Percentiles rank a stretch among this genome's conserved stretches.
These are phyloP conservation scores for Anser brachyrhynchus DNA, from an alignment of 2,113 vertebrate species.

Conservation along the genomic window DNA sequence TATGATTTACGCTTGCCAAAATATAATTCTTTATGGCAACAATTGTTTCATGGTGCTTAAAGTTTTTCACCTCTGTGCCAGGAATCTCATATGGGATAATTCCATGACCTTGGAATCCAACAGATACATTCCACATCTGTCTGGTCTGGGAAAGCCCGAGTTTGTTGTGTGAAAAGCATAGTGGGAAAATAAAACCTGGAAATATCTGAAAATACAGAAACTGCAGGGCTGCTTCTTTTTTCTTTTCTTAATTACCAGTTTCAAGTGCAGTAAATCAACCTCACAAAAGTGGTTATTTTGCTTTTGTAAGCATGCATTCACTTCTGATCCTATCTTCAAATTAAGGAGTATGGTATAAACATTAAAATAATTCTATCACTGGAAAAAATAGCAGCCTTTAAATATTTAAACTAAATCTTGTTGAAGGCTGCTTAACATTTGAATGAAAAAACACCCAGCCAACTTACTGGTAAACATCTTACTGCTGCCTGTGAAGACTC, in stretches of 20 bases:
- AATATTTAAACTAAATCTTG: neutral
- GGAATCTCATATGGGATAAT: slow-evolving; percentile 79
- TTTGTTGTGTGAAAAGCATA: slow-evolving; percentile 66
- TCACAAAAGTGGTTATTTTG: neutral
- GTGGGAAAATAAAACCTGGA: slow-evolving; percentile 72
- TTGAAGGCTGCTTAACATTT: neutral
- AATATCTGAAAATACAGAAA: slow-evolving; percentile 59
- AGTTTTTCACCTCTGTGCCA: slow-evolving; percentile 72
- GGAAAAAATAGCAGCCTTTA: neutral
- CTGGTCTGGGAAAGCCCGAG: slow-evolving; percentile 83
- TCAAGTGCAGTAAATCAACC: slow-evolving; percentile 38
- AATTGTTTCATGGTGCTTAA: slow-evolving; percentile 70
- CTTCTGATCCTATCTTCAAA: slow-evolving; percentile 30
- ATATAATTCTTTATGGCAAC: slow-evolving; percentile 72
- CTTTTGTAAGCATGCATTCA: neutral
- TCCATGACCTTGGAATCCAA: slow-evolving; percentile 85
- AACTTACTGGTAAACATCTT: neutral
- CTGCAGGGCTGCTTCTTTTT: neutral
- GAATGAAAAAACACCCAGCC: neutral
- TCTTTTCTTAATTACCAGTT: neutral
- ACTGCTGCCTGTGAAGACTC: neutral
- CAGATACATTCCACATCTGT: slow-evolving; percentile 86
- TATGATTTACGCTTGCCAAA: slow-evolving; percentile 70
- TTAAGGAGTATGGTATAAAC: slow-evolving; percentile 13
- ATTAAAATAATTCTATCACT: slow-evolving; percentile 36